A percentile compares a stretch with the other conserved stretches of the same genome.
phyloP scores from a whole-genome alignment of 2,113 vertebrate genomes.

The Labeo rohita region DNA sequence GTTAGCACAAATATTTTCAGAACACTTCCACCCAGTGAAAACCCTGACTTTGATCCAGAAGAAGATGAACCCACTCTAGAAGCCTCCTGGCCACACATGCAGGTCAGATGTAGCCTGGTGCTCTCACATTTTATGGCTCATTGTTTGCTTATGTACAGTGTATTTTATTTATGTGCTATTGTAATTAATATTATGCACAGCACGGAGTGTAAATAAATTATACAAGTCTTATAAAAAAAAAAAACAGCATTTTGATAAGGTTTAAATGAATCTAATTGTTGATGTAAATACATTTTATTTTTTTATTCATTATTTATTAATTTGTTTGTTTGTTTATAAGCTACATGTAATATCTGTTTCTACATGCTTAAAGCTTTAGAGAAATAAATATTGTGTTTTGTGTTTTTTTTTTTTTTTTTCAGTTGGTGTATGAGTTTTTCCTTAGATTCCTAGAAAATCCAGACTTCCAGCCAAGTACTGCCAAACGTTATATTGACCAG shows the following conservation, averaged over 20 bases:
- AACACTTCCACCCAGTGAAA: constrained; percentile 96
- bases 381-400: background rate
- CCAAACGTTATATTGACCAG: constrained; percentile 95
- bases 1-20: constrained; percentile 95
- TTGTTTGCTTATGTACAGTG: background rate
- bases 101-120: constrained; percentile 72
- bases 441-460: constrained; percentile 96
- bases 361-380: background rate
- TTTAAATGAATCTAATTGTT: background rate
- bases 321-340: background rate
- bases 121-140: background rate
- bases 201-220: background rate
- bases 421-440: constrained; percentile 98
- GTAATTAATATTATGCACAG: background rate
- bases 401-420: constrained; percentile 57
- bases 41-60: constrained; percentile 98
- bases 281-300: background rate
- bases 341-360: background rate
- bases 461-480: constrained; percentile 96
- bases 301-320: background rate
- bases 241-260: no score
- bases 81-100: constrained; percentile 97
- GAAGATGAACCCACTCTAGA: constrained; percentile 98
- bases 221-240: background rate
- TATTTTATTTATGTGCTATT: background rate